Evolutionary conservation across 2,888 invertebrate species (phyloP), one percentile per base, ranked within the genome.

Genomic region (Amphipoea lucens): DNA sequence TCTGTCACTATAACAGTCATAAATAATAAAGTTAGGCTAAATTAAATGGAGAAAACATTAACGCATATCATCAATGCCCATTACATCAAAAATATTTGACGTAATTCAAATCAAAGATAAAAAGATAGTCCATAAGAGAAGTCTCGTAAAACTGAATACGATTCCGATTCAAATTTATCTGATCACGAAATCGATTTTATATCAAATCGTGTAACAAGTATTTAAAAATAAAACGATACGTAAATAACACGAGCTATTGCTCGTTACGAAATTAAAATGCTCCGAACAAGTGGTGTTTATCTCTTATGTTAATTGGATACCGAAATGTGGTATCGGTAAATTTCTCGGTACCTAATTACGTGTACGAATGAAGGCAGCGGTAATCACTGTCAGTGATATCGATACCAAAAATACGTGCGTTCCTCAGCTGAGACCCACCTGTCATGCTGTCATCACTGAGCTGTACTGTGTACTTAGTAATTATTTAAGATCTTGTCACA

Each of bases 301-400:
- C 87, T 90, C 82, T 83, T 87, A 91, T 90, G 89, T 90, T 92
- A 93, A 93, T 92, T 92, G 90, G 89, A 79, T 88, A 88, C 90
- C 90, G 81, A 92, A 90, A 90, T 89, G 85, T 86, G 89, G 92
- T 90, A 90, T 90, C 90, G 80, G 89, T 88, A 88, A 87, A 89
- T 89, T 71, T 89, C 85, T 84, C 79, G 79, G 85, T 88, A 88
- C 88, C 87, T 88, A 90, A 92, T 92, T 92, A 90, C 86, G 71
- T 51, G 84, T 83, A 87, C 85, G 87, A 88, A 87, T 88, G 86
- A 81, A 88, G 87, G 87, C 87, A 81, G 79, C 83, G 74, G 88
- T 89, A 91, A 92, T 91, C 74, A 78, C 74, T 48, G 81, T 63
- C 84, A 76, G 76, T 77, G 83, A 87, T 81, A 60, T 71, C 75